Conservation (phyloP, 2,888 invertebrate species). For the Diloba caeruleocephala region DNA sequence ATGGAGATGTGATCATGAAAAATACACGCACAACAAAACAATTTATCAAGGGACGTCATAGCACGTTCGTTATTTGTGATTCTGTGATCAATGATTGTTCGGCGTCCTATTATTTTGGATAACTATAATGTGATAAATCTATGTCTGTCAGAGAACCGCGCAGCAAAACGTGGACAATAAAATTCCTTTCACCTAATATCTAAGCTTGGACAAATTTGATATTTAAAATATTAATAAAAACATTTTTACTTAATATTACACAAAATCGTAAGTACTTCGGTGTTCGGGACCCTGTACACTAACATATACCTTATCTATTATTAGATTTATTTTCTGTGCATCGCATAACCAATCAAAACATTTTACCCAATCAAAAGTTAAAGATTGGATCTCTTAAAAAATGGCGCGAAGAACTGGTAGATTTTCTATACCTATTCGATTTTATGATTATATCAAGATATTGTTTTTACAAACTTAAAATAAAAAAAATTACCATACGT, state of each 20-base stretch:
- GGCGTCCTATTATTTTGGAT: too few species aligned
- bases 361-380: neutral
- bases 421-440: too few species aligned
- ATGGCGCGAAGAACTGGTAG: conserved; percentile 1
- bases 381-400: neutral
- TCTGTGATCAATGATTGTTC: too few species aligned
- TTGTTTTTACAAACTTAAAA: too few species aligned
- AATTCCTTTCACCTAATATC: conserved; percentile 42
- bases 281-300: conserved; percentile 56
- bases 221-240: conserved; percentile 46
- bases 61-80: too few species aligned
- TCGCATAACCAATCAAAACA: neutral
- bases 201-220: conserved; percentile 60
- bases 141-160: conserved; percentile 37
- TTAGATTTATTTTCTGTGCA: conserved; percentile 38
- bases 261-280: conserved; percentile 52
- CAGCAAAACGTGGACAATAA: conserved; percentile 44
- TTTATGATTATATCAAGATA: too few species aligned
- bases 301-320: conserved; percentile 48
- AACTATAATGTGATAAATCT: neutral
- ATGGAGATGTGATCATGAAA: too few species aligned
- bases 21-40: too few species aligned
- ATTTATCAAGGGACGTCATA: too few species aligned
- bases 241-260: conserved; percentile 37
- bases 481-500: too few species aligned